phyloP scores from a whole-genome alignment of 2,888 invertebrate genomes.

The Agonum fuliginosum region DNA sequence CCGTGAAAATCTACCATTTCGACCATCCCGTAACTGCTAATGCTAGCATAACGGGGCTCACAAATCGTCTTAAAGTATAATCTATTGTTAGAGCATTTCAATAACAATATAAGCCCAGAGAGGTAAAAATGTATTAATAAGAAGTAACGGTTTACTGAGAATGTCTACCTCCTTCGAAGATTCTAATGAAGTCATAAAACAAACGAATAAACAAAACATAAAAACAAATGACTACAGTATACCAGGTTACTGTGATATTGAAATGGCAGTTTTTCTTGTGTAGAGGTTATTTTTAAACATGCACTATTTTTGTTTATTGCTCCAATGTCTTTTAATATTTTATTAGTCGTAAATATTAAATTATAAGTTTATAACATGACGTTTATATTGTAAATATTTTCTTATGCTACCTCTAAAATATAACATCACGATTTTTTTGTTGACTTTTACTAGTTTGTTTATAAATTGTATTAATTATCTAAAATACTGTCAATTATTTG shows the following conservation, averaged over 20 bases:
- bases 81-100: slow-evolving; percentile 32
- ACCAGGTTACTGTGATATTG: slow-evolving; percentile 4
- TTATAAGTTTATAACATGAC: slow-evolving; percentile 21
- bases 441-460: slow-evolving; percentile 20
- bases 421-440: slow-evolving; percentile 7
- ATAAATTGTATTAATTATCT: slow-evolving; percentile 36
- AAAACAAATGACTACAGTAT: slow-evolving; percentile 1
- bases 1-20: neutral
- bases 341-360: slow-evolving; percentile 35
- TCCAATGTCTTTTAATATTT: slow-evolving; percentile 21
- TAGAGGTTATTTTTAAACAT: slow-evolving; percentile 28
- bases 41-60: slow-evolving; percentile 12
- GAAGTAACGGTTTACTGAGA: slow-evolving; percentile 20
- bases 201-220: neutral
- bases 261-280: slow-evolving; percentile 7
- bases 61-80: slow-evolving; percentile 14
- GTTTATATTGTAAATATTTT: slow-evolving; percentile 22
- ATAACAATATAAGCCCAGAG: slow-evolving; percentile 31
- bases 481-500: slow-evolving; percentile 22
- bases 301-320: slow-evolving; percentile 25
- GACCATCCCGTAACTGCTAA: neutral
- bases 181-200: slow-evolving; percentile 23
- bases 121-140: slow-evolving; percentile 44
- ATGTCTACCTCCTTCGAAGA: neutral
- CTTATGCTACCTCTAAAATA: slow-evolving; percentile 12